Percentiles rank a stretch among this genome's conserved stretches.
phyloP scores from a whole-genome alignment of 2,888 invertebrate genomes.

The Ptychoptera contaminata region DNA sequence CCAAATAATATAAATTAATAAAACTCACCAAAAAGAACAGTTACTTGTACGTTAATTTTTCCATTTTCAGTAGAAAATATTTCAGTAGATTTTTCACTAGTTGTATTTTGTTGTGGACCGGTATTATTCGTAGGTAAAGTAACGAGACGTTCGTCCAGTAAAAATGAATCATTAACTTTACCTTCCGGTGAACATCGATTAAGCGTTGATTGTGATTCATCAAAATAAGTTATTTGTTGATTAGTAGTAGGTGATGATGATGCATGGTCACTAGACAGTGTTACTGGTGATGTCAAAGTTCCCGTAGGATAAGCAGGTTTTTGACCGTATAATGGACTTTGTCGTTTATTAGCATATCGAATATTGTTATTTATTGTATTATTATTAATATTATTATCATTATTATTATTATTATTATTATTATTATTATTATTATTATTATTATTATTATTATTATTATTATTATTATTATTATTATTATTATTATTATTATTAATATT shows the following conservation, averaged over 20 bases:
- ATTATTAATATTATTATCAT: conserved; percentile 7
- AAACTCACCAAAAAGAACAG: conserved; percentile 53
- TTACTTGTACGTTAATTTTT: conserved; percentile 78
- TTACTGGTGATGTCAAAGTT: not conserved
- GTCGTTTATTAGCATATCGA: conserved; percentile 2
- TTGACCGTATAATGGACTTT: conserved; percentile 12
- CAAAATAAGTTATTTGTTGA: conserved; percentile 7
- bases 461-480: conserved; percentile 6
- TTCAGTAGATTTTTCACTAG: conserved; percentile 14
- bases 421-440: conserved; percentile 3
- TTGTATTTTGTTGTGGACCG: conserved; percentile 33
- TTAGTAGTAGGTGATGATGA: not conserved
- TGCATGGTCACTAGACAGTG: conserved; percentile 6
- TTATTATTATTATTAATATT: conserved; percentile 7
- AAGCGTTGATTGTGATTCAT: conserved; percentile 21
- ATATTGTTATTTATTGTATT: conserved; percentile 5
- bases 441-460: conserved; percentile 1
- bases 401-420: conserved; percentile 6
- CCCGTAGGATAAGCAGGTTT: not conserved
- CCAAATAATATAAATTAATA: not conserved
- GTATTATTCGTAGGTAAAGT: conserved; percentile 39
- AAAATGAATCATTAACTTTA: conserved; percentile 58
- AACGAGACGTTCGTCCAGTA: conserved; percentile 39
- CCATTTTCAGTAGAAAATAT: conserved; percentile 50
- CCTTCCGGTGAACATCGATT: conserved; percentile 53